Conservation (phyloP, 2,888 invertebrate genomes). For the Polymixis lichenea region DNA sequence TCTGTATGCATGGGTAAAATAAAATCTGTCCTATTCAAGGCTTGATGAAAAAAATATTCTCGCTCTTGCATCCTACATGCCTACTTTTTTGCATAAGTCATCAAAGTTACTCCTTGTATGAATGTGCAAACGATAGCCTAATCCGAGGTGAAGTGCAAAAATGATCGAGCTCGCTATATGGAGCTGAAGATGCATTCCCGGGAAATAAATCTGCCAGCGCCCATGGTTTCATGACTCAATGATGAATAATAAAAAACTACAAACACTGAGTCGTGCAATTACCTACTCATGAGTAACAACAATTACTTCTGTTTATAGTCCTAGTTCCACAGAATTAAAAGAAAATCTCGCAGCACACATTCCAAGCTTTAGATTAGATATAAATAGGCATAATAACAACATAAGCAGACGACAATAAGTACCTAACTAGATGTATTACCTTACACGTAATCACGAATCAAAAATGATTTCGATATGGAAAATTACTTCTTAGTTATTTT, state of each 20-base stretch:
- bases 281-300: slow-evolving; percentile 7
- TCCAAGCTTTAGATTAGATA: slow-evolving; percentile 36
- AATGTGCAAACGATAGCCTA: too few relatives aligned
- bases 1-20: too few relatives aligned
- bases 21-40: too few relatives aligned
- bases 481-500: slow-evolving; percentile 68
- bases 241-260: not conserved
- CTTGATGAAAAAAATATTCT: too few relatives aligned
- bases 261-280: not conserved
- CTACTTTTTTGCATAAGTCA: too few relatives aligned
- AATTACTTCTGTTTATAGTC: slow-evolving; percentile 33
- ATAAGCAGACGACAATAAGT: slow-evolving; percentile 55
- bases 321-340: slow-evolving; percentile 23
- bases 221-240: not conserved
- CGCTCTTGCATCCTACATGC: too few relatives aligned
- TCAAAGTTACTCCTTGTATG: too few relatives aligned
- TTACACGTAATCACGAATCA: slow-evolving; percentile 70
- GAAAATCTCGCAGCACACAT: slow-evolving; percentile 45
- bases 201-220: too few relatives aligned
- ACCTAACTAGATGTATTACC: slow-evolving; percentile 47
- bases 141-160: too few relatives aligned
- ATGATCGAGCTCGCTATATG: too few relatives aligned
- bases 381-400: slow-evolving; percentile 38
- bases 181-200: too few relatives aligned
- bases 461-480: slow-evolving; percentile 72